Evolutionary conservation across 2,797 vertebrate species (phyloP), one percentile per base, ranked within the genome.

Genomic region (Xenops minutus): DNA sequence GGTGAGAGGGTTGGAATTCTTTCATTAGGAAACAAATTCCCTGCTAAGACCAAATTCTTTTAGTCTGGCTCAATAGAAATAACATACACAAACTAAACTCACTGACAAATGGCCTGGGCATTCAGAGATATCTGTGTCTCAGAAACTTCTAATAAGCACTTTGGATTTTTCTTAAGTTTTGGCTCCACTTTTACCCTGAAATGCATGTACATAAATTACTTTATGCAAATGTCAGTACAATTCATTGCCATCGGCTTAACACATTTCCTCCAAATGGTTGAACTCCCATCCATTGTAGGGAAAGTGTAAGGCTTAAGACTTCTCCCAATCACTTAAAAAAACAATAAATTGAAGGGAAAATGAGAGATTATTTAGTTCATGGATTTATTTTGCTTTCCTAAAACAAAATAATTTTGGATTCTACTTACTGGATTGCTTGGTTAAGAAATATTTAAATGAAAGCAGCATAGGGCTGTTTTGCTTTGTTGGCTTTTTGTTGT

Each of bases 381-480:
- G 68, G 55, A 61, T 93, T 94, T 94, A 66, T 91, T 96, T 94
- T 90, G 34, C 52, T 88, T 89, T 90, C 67, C 63, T 94, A 67
- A 95, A 95, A 85, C 86, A 90, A 95, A 95, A 88, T 79, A 62
- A 76, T 73, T 85, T 73, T 92, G 67, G 41, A 86, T 95, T 88
- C 77, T 74, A 27, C 77, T 95, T 93, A 79, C 71, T 82, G 94
- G 79, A 95, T 67, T 92, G 52, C 85, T 84, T 67, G 56, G 69
- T 89, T 86, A 88, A 93, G 85, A 92, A 92, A 93, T 58, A 85
- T 68, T 95, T 73, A 90, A 85, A 96, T 77, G 82, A 93, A 95
- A 95, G 89, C 39, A 73, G 59, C 82, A 39, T 8, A 61, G 52
- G 20, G 37, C 41, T 88, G 78, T 54, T 95, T 88, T 85, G 62